Base-by-base conservation (phyloP, 1,140 invertebrate genomes). In the Platyscapa corneri region DNA sequence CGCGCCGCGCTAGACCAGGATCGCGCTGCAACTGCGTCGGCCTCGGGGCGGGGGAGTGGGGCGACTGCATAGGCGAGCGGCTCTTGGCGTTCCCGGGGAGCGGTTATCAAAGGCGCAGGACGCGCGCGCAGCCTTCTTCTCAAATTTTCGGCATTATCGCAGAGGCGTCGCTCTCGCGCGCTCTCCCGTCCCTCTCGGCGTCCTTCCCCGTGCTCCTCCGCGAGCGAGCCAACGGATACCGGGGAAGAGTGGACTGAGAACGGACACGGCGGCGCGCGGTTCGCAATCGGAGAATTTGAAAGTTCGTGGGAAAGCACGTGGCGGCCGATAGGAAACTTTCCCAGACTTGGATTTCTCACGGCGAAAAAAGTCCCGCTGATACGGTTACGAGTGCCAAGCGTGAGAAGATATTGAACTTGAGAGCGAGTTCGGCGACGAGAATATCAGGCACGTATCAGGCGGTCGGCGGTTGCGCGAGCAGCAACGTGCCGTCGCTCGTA, bases 391-490 rank as follows among this genome's bases (percentile, higher is more conserved):
- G 42, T 78, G 82, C 56, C 82, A 84, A 90, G 78, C 90, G 90
- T 91, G 90, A 91, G 90, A 91, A 91, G 85, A 89, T 89, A 87
- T 87, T 86, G 85, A 86, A 90, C 88, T 87, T 88, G 86, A 88
- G 87, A 86, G 86, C 85, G 87, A 88, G 89, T 87, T 87, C 56
- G 72, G 46, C 86, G 80, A 82, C 87, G 67, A 77, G 53, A 74
- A 85, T 87, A 91, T 83, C 89, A 90, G 90, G 90, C 86, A 75
- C 49, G 70, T 84, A 91, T 87, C 83, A 80, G 78, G 67, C 74
- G 32, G 46, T 7, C 76, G 85, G 64, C 82, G 84, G 85, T 83
- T 34, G 39, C 77, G 83, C 72, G 49, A 60, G 27, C 20, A 16
- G 27, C 30, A 20, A 3, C 70, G 49, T 37, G 20, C 14, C 20